These are phyloP conservation scores for Andrena bucephala DNA, from an alignment of 2,888 invertebrate genomes.

Conservation along the genomic window DNA sequence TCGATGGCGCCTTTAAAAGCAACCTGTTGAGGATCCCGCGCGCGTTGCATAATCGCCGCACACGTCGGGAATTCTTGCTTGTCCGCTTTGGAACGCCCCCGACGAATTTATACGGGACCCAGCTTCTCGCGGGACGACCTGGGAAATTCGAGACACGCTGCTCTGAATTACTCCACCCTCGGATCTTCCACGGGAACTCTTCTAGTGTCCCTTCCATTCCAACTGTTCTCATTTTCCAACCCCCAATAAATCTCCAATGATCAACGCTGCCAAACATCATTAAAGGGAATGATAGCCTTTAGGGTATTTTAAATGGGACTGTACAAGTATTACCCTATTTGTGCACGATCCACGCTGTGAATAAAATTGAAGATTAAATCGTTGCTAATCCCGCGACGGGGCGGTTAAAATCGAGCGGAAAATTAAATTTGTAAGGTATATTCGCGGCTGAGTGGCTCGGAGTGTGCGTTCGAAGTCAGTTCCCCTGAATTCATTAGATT, in stretches of 20 bases:
- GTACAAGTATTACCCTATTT: too few relatives aligned
- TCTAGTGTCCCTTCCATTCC: too few relatives aligned
- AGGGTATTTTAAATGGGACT: too few relatives aligned
- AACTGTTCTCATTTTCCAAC: too few relatives aligned
- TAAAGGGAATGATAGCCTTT: too few relatives aligned
- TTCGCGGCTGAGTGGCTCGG: not conserved
- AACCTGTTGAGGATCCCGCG: slow-evolving; percentile 62
- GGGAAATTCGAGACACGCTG: slow-evolving; percentile 1
- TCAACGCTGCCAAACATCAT: too few relatives aligned
- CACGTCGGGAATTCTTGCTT: slow-evolving; percentile 12
- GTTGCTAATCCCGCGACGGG: not conserved
- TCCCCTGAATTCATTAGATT: not conserved
- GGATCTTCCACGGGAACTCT: not conserved
- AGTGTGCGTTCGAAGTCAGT: slow-evolving; percentile 2
- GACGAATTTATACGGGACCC: slow-evolving; percentile 18
- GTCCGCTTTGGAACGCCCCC: slow-evolving; percentile 18
- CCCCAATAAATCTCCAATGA: too few relatives aligned
- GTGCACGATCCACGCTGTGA: too few relatives aligned
- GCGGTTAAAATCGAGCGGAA: slow-evolving; percentile 7
- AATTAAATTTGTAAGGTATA: slow-evolving; percentile 23
- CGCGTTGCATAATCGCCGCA: slow-evolving; percentile 39
- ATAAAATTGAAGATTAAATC: not conserved
- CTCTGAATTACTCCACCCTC: not conserved
- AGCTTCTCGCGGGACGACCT: not conserved
- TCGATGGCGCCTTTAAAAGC: slow-evolving; percentile 63